A percentile compares a stretch with the other conserved stretches of the same genome.
Conservation (phyloP, 1,140 invertebrate species). For the Drosophila pseudoananassae region DNA sequence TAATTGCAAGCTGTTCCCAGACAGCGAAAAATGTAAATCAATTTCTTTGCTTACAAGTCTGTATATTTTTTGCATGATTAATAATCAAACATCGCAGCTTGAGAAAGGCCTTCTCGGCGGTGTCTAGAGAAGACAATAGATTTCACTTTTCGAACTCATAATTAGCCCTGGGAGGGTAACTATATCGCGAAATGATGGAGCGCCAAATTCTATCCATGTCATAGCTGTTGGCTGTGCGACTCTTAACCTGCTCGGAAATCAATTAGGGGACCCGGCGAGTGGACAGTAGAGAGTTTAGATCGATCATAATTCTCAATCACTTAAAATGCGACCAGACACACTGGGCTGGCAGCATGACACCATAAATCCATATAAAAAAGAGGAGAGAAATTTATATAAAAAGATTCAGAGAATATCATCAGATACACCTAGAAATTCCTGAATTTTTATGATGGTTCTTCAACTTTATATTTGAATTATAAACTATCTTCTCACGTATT, state of each 20-base stretch:
- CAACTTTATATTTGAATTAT: too few relatives aligned
- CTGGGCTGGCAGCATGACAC: constrained; percentile 3
- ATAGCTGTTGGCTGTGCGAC: constrained; percentile 58
- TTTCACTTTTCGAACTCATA: constrained; percentile 75
- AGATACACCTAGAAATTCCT: not conserved
- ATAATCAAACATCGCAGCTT: constrained; percentile 35
- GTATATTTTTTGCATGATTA: constrained; percentile 61
- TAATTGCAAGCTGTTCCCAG: constrained; percentile 38
- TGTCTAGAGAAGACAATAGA: constrained; percentile 47
- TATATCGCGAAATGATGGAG: constrained; percentile 30
- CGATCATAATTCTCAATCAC: constrained; percentile 41
- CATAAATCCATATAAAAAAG: not conserved
- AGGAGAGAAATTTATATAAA: not conserved
- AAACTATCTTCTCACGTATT: constrained; percentile 4
- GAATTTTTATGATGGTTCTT: not conserved
- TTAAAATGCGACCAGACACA: constrained; percentile 28
- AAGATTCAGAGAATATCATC: not conserved
- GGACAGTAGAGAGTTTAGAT: constrained; percentile 35
- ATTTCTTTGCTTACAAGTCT: constrained; percentile 50
- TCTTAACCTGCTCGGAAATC: constrained; percentile 74
- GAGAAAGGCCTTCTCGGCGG: constrained; percentile 6
- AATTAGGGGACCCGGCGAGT: constrained; percentile 55
- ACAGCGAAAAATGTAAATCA: constrained; percentile 64
- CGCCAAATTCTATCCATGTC: constrained; percentile 59
- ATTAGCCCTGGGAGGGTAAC: constrained; percentile 65